Evolutionary conservation across 2,888 invertebrate species (phyloP).

Genomic region (Pheosia gnoma): DNA sequence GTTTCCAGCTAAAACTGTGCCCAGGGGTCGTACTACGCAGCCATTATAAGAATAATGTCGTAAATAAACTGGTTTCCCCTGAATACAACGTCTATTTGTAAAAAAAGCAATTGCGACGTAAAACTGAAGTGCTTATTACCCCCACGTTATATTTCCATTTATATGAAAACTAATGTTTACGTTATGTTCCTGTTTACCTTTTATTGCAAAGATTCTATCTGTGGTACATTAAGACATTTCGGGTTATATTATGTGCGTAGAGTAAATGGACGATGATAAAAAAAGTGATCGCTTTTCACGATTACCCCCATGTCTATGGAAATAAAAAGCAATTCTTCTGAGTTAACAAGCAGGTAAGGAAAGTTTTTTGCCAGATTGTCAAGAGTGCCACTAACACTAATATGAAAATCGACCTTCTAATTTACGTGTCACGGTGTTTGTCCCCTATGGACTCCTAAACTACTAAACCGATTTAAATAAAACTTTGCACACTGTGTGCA

Average conservation of each 20-base stretch:
- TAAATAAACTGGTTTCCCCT: slow-evolving; percentile 62
- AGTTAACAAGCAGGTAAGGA: too few relatives aligned
- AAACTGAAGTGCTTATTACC: slow-evolving; percentile 47
- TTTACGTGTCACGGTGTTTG: too few relatives aligned
- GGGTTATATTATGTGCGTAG: slow-evolving; percentile 16
- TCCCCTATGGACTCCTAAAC: too few relatives aligned
- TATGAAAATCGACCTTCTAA: too few relatives aligned
- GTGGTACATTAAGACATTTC: slow-evolving; percentile 27
- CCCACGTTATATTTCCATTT: slow-evolving; percentile 44
- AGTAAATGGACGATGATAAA: slow-evolving; percentile 3
- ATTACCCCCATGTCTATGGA: too few relatives aligned
- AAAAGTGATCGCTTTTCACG: slow-evolving; percentile 13
- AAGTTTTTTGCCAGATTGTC: too few relatives aligned
- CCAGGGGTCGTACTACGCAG: slow-evolving; percentile 61
- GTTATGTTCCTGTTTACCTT: slow-evolving; percentile 38
- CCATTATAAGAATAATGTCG: slow-evolving; percentile 72
- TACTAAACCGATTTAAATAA: too few relatives aligned
- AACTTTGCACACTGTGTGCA: too few relatives aligned
- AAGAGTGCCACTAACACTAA: too few relatives aligned
- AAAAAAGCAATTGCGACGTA: slow-evolving; percentile 47
- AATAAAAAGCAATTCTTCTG: too few relatives aligned
- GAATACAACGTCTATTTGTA: slow-evolving; percentile 53
- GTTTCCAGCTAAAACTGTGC: slow-evolving; percentile 69
- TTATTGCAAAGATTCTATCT: slow-evolving; percentile 34
- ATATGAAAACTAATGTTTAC: slow-evolving; percentile 45